Evolutionary conservation across 23 tunicate species (phyloP).

Genomic region (Trididemnum clinides): DNA sequence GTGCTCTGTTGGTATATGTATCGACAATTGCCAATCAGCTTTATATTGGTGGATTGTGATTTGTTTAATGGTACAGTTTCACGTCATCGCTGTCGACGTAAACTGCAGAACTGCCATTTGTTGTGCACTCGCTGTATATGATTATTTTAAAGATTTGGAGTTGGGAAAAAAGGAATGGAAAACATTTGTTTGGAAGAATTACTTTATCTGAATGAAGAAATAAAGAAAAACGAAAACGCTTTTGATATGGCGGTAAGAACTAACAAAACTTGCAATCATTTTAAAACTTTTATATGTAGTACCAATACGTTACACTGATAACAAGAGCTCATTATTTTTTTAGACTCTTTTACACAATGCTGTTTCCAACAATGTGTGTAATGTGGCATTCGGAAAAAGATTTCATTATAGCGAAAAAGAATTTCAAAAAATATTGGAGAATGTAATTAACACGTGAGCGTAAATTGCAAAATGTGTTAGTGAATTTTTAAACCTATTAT

Average conservation of each 20-base stretch:
- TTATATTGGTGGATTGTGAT: too few species aligned
- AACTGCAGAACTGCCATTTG: too few species aligned
- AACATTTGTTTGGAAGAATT: background rate
- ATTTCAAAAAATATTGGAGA: conserved; percentile 1
- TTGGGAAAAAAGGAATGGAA: conserved; percentile 20
- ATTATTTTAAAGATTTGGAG: conserved; percentile 20
- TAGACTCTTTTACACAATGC: background rate
- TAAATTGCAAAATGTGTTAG: too few species aligned
- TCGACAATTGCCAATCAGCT: too few species aligned
- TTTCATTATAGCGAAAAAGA: conserved; percentile 26
- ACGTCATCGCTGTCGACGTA: too few species aligned
- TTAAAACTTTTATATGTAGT: background rate
- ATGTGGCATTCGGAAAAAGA: conserved; percentile 15
- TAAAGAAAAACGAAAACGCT: background rate
- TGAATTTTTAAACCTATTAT: too few species aligned
- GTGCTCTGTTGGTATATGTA: too few species aligned
- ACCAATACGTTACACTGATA: background rate
- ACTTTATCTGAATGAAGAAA: conserved; percentile 3
- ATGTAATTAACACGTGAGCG: background rate
- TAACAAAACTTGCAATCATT: background rate
- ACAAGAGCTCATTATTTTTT: background rate
- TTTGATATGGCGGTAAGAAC: conserved; percentile 17
- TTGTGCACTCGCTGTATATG: too few species aligned
- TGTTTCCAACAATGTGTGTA: conserved; percentile 39
- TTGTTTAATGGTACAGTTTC: too few species aligned